A percentile compares a stretch with the other conserved stretches of the same genome.
Conservation (phyloP, 2,888 invertebrate species). For the Lucinisca nassula region DNA sequence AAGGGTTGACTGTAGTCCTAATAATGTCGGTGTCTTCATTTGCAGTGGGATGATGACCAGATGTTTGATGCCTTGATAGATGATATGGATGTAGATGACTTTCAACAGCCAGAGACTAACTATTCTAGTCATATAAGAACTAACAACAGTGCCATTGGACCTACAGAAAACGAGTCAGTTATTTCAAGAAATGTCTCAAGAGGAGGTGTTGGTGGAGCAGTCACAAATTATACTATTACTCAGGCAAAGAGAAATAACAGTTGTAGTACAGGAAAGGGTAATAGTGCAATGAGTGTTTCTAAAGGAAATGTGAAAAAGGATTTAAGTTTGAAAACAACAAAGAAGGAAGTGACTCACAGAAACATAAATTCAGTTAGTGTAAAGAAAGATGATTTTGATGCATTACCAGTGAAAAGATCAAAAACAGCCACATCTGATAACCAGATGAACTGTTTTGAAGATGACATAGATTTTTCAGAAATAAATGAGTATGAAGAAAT, state of each 20-base stretch:
- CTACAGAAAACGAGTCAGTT: not conserved
- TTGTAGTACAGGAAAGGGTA: not conserved
- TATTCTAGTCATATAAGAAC: not conserved
- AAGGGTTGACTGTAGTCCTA: no score
- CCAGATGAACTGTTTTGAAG: not conserved
- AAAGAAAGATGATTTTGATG: not conserved
- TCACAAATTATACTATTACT: not conserved
- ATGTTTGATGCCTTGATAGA: constrained; percentile 68
- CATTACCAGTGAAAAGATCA: not conserved
- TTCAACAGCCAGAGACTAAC: constrained; percentile 15
- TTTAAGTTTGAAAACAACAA: not conserved
- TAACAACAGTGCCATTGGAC: not conserved
- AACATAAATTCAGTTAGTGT: not conserved
- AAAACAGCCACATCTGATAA: not conserved
- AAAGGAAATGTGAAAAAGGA: not conserved
- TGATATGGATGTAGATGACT: constrained; percentile 74
- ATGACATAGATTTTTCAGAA: constrained; percentile 1
- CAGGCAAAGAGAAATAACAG: not conserved
- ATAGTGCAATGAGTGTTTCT: not conserved
- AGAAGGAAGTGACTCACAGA: not conserved
- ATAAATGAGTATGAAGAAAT: not conserved
- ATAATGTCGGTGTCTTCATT: no score
- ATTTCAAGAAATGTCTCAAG: not conserved
- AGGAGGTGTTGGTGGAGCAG: not conserved
- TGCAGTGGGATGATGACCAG: constrained; percentile 72